A percentile compares a stretch with the other conserved stretches of the same genome.
These are phyloP conservation scores for Pipa parva DNA, from an alignment of 2,113 vertebrate genomes.

Conservation along the genomic window DNA sequence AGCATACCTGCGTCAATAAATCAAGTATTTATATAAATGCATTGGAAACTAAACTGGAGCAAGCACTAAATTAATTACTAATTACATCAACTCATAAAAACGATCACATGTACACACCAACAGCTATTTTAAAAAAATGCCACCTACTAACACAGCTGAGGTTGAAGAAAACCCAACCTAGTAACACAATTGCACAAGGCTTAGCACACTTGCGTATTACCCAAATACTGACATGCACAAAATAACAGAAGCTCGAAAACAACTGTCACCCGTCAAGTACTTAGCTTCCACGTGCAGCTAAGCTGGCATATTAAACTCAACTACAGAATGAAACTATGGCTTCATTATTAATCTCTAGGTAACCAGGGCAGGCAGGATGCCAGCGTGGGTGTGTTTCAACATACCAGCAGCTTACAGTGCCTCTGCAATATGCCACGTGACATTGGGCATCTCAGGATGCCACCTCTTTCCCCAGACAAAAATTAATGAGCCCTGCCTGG, in stretches of 20 bases:
- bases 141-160: not conserved
- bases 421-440: slow-evolving; percentile 7
- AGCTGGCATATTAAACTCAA: slow-evolving; percentile 16
- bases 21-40: too few relatives aligned
- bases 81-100: too few relatives aligned
- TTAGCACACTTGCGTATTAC: not conserved
- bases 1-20: too few relatives aligned
- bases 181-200: not conserved
- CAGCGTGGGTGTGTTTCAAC: not conserved
- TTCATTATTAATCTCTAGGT: slow-evolving; percentile 18
- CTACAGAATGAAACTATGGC: slow-evolving; percentile 16
- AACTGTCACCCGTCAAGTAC: slow-evolving; percentile 3
- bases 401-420: not conserved
- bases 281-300: slow-evolving; percentile 4
- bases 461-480: not conserved
- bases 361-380: slow-evolving; percentile 29
- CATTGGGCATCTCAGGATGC: not conserved
- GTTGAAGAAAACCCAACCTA: not conserved
- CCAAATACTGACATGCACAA: not conserved
- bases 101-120: too few relatives aligned
- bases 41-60: too few relatives aligned
- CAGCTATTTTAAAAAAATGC: not conserved
- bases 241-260: not conserved
- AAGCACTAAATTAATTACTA: too few relatives aligned
- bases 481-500: not conserved